phyloP scores from a whole-genome alignment of 2,797 vertebrate genomes.

The Sternarchorhynchus goeldii region DNA sequence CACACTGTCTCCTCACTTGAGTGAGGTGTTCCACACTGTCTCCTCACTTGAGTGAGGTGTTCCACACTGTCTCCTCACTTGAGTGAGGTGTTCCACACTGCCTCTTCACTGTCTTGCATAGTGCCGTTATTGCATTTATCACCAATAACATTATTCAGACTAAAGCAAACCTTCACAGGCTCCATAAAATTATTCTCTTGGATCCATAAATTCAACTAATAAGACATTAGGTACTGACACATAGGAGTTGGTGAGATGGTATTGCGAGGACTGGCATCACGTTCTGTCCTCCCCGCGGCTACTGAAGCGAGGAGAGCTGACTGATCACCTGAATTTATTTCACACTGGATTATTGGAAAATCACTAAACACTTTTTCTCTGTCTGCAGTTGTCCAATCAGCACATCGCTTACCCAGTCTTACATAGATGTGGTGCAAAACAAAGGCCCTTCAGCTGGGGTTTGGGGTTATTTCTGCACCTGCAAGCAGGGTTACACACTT shows the following conservation, averaged over 20 bases:
- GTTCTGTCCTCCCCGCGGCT: slow-evolving; percentile 55
- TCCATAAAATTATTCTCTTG: slow-evolving; percentile 38
- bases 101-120: slow-evolving; percentile 4
- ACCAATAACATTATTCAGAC: slow-evolving; percentile 25
- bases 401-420: background rate
- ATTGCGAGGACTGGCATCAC: slow-evolving; percentile 52
- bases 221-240: slow-evolving; percentile 36
- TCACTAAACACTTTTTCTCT: slow-evolving; percentile 50
- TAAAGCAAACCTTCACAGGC: slow-evolving; percentile 21
- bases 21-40: background rate
- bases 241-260: slow-evolving; percentile 19
- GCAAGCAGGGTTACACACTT: no score
- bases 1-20: background rate
- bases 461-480: no score
- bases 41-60: background rate
- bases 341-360: slow-evolving; percentile 47
- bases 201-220: slow-evolving; percentile 53
- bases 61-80: background rate
- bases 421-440: background rate
- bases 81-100: background rate
- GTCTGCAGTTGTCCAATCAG: slow-evolving; percentile 31
- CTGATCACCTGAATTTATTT: slow-evolving; percentile 52
- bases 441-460: no score
- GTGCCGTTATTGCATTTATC: slow-evolving; percentile 18
- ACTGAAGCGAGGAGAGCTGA: slow-evolving; percentile 53